Evolutionary conservation across 2,888 invertebrate genomes (phyloP).

Genomic region (Dicycla oo): DNA sequence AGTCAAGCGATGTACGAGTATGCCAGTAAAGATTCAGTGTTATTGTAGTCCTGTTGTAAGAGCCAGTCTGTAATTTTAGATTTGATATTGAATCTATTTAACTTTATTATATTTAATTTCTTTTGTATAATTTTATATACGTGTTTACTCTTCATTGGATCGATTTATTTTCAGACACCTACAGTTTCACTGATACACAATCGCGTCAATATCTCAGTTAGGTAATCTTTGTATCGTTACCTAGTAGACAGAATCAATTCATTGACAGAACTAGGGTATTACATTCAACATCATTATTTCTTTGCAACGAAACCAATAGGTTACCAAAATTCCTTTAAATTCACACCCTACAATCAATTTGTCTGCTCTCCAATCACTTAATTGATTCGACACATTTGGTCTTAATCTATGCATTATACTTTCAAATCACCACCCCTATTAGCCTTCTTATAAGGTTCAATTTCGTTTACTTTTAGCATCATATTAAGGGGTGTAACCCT

Average conservation of each 20-base stretch:
- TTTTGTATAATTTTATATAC: too few relatives aligned
- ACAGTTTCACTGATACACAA: neutral
- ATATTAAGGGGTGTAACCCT: conserved; percentile 60
- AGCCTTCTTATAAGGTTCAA: conserved; percentile 31
- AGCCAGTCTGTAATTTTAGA: too few relatives aligned
- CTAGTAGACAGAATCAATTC: neutral
- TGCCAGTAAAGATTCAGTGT: too few relatives aligned
- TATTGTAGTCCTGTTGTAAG: too few relatives aligned
- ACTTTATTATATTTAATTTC: too few relatives aligned
- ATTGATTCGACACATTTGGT: conserved; percentile 84
- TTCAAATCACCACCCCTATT: conserved; percentile 30
- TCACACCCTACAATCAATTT: conserved; percentile 60
- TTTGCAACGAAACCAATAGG: neutral
- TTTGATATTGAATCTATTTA: too few relatives aligned
- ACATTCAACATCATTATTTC: neutral
- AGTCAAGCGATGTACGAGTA: too few relatives aligned
- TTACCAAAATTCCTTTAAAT: conserved; percentile 53
- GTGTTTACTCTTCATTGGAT: too few relatives aligned
- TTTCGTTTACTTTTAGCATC: conserved; percentile 11
- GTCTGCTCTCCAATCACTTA: conserved; percentile 81
- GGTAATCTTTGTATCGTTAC: neutral
- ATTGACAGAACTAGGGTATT: neutral
- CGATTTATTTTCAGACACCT: neutral
- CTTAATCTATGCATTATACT: conserved; percentile 57
- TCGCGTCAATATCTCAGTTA: neutral